phyloP scores from a whole-genome alignment of 1,140 invertebrate species.

The Onthophagus taurus region DNA sequence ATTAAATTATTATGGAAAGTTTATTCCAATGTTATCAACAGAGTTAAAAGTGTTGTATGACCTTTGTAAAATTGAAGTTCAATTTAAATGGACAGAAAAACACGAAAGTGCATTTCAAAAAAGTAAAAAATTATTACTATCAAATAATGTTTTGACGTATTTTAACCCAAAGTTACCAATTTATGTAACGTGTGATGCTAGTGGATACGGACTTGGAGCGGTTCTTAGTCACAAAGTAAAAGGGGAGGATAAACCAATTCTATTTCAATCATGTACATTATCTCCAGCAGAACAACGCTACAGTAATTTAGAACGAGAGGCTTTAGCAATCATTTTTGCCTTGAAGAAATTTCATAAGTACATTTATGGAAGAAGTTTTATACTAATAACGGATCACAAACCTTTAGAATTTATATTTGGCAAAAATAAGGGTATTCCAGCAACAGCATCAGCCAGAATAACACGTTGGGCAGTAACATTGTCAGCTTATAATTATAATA shows the following conservation, averaged over 20 bases:
- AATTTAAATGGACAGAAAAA: background rate
- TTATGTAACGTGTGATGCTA: conserved; percentile 16
- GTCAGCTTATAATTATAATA: conserved; percentile 10
- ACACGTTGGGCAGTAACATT: conserved; percentile 2
- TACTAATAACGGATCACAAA: conserved; percentile 16
- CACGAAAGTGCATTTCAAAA: background rate
- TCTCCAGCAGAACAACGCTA: conserved; percentile 17
- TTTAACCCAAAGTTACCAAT: background rate
- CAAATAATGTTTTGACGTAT: conserved; percentile 4
- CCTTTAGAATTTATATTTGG: conserved; percentile 8
- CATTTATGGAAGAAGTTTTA: conserved; percentile 16
- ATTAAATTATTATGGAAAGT: conserved; percentile 24
- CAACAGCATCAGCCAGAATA: background rate
- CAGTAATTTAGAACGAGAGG: conserved; percentile 20
- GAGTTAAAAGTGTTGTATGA: conserved; percentile 2
- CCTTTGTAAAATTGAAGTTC: background rate
- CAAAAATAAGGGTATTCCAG: background rate
- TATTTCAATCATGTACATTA: conserved; percentile 12
- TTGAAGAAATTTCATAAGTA: conserved; percentile 21
- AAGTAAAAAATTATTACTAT: background rate
- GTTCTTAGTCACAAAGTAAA: conserved; percentile 10
- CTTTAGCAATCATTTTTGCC: conserved; percentile 19
- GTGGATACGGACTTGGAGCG: conserved; percentile 20
- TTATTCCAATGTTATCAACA: conserved; percentile 6
- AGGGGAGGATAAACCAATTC: background rate